Conservation (phyloP, 1,140 invertebrate genomes). For the Thaumetopoea pityocampa region DNA sequence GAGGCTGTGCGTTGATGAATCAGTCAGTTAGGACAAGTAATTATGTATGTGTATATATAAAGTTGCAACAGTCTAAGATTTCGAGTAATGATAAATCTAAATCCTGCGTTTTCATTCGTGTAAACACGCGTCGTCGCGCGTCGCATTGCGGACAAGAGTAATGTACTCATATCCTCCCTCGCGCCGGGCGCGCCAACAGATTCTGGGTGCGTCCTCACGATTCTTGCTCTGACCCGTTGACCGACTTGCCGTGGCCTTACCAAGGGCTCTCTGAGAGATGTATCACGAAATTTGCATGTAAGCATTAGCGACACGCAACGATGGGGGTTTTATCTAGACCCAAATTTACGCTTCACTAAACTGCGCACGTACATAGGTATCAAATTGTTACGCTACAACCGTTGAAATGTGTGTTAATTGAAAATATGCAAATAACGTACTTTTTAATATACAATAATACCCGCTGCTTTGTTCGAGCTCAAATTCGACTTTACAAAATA, state of each 20-base stretch:
- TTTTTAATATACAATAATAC: too few species aligned
- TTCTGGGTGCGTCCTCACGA: conserved; percentile 56
- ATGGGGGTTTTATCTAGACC: background rate
- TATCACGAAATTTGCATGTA: conserved; percentile 39
- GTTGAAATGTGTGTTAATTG: too few species aligned
- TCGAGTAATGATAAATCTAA: too few species aligned
- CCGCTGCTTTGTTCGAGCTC: too few species aligned
- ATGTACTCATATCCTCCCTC: conserved; percentile 41
- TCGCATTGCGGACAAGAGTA: conserved; percentile 68
- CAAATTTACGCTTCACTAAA: background rate
- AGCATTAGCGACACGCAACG: conserved; percentile 30
- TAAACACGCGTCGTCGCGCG: conserved; percentile 9
- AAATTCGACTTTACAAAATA: too few species aligned
- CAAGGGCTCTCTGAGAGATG: conserved; percentile 37
- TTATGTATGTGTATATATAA: too few species aligned
- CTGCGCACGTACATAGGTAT: conserved; percentile 1
- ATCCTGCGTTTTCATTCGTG: too few species aligned
- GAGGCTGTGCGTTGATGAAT: too few species aligned
- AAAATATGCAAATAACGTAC: too few species aligned
- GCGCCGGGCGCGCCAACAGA: conserved; percentile 46
- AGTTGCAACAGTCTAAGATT: too few species aligned
- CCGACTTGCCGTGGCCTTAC: conserved; percentile 52
- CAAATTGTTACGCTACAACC: background rate
- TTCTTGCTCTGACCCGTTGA: conserved; percentile 48
- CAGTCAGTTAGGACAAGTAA: too few species aligned